A percentile compares a stretch with the other conserved stretches of the same genome.
phyloP scores from a whole-genome alignment of 1,140 invertebrate genomes.

The Drosophila kanapiae region DNA sequence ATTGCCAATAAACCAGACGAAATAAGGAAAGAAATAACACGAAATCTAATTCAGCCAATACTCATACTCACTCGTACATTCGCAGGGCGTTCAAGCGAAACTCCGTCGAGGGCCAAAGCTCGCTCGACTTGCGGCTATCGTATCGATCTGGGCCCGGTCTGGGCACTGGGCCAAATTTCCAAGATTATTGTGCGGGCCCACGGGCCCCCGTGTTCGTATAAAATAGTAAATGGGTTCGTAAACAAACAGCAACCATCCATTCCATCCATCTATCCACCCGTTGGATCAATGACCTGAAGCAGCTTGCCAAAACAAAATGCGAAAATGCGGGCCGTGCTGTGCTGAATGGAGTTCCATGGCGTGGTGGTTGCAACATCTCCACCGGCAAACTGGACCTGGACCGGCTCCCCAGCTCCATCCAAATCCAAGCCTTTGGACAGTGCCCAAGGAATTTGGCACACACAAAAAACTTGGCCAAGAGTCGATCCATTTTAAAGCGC shows the following conservation, averaged over 20 bases:
- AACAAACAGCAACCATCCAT: slow-evolving; percentile 15
- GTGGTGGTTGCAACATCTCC: slow-evolving; percentile 33
- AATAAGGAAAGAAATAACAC: slow-evolving; percentile 24
- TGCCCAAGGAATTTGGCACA: slow-evolving; percentile 12
- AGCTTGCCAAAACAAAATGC: slow-evolving; percentile 45
- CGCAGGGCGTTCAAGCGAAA: slow-evolving; percentile 23
- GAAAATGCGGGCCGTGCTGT: slow-evolving; percentile 41
- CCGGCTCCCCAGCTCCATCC: slow-evolving; percentile 20
- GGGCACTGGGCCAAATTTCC: slow-evolving; percentile 33
- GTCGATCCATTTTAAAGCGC: slow-evolving; percentile 2
- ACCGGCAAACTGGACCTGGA: slow-evolving; percentile 21
- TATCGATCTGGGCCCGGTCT: slow-evolving; percentile 10
- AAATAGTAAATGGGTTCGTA: slow-evolving; percentile 28
- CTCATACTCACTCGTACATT: slow-evolving; percentile 11
- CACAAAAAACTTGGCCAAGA: slow-evolving; percentile 13
- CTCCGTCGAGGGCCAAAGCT: slow-evolving; percentile 29
- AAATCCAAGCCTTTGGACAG: slow-evolving; percentile 7
- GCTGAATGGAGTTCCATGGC: slow-evolving; percentile 13
- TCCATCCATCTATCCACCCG: not conserved
- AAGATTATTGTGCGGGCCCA: slow-evolving; percentile 47
- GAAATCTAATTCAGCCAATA: slow-evolving; percentile 35
- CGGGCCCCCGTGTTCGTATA: slow-evolving; percentile 33
- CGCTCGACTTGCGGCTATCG: not conserved
- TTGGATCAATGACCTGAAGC: slow-evolving; percentile 49
- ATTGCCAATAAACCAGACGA: slow-evolving; percentile 63